Percentiles rank a stretch among this genome's conserved stretches.
These are phyloP conservation scores for Centroberyx gerrardi DNA, from an alignment of 2,797 vertebrate species.

Conservation along the genomic window DNA sequence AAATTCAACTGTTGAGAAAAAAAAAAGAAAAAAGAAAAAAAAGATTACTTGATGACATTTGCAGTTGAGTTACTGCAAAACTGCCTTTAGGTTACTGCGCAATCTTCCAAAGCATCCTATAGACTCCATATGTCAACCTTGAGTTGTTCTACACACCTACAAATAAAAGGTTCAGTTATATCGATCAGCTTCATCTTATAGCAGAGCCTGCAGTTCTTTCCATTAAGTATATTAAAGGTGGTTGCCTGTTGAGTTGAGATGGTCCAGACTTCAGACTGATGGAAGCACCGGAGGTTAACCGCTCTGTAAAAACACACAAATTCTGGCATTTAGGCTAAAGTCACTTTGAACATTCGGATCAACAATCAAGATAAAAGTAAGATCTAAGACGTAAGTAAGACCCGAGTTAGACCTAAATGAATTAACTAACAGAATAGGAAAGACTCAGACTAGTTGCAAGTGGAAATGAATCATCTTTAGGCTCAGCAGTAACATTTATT, in stretches of 20 bases:
- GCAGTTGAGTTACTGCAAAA: background rate
- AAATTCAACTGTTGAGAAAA: background rate
- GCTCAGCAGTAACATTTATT: too few relatives aligned
- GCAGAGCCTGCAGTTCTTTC: background rate
- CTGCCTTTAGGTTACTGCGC: background rate
- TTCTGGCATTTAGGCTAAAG: background rate
- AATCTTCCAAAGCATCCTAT: background rate
- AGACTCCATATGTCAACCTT: background rate
- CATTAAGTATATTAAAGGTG: background rate
- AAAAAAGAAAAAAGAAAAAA: background rate
- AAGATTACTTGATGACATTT: background rate
- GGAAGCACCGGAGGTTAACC: background rate
- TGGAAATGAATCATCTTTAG: background rate
- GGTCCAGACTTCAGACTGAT: background rate
- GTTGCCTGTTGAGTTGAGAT: constrained; percentile 19
- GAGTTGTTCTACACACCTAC: background rate
- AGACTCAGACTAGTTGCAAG: background rate
- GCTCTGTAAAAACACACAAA: background rate
- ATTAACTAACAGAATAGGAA: background rate
- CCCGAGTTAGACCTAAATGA: background rate
- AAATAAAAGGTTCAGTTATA: background rate
- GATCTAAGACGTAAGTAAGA: too few relatives aligned
- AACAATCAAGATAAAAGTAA: background rate
- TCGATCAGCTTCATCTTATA: background rate
- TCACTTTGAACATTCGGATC: too few relatives aligned